These are phyloP conservation scores for Hyposoter didymator DNA, from an alignment of 2,888 invertebrate species.

Conservation along the genomic window DNA sequence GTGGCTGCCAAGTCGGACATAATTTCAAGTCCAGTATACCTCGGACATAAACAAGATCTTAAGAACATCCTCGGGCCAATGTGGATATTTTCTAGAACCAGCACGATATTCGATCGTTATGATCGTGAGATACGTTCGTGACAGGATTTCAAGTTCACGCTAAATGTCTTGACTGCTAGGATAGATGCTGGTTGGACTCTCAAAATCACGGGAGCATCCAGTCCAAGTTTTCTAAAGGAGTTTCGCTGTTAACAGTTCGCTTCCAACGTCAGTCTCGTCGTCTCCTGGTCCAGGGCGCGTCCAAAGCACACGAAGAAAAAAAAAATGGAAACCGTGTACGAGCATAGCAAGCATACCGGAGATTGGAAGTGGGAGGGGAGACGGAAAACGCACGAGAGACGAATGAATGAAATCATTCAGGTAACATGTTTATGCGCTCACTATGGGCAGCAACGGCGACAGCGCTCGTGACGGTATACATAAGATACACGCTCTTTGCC, in stretches of 20 bases:
- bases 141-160: background rate
- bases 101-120: background rate
- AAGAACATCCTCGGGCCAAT: background rate
- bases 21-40: background rate
- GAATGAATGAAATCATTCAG: conserved; percentile 78
- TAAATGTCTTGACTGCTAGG: background rate
- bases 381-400: conserved; percentile 57
- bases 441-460: conserved; percentile 66
- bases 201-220: conserved; percentile 44
- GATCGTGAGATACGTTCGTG: background rate
- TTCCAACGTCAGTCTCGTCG: conserved; percentile 20
- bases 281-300: conserved; percentile 8
- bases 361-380: conserved; percentile 56
- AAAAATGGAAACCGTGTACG: conserved; percentile 4
- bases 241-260: conserved; percentile 35
- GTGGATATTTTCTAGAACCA: background rate
- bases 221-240: conserved; percentile 16
- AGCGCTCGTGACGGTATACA: conserved; percentile 52
- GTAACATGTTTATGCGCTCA: conserved; percentile 75
- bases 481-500: conserved; percentile 48
- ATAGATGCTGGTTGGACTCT: conserved; percentile 6
- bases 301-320: conserved; percentile 9
- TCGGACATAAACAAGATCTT: background rate
- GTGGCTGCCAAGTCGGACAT: conserved; percentile 1
- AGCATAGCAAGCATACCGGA: conserved; percentile 30